phyloP scores from a whole-genome alignment of 2,888 invertebrate genomes.

The Philonicus albiceps region DNA sequence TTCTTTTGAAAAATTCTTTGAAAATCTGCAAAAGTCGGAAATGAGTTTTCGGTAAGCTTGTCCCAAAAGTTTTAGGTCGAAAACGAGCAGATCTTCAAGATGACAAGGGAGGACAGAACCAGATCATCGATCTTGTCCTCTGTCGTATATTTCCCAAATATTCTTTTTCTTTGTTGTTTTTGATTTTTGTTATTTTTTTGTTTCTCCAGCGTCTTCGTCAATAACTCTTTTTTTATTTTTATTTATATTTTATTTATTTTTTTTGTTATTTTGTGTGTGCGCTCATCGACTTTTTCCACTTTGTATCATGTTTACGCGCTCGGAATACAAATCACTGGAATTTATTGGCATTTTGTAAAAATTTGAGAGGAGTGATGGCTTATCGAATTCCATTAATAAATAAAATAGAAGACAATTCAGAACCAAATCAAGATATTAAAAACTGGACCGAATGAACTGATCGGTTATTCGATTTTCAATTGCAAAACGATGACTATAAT shows the following conservation, averaged over 20 bases:
- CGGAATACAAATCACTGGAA: slow-evolving; percentile 31
- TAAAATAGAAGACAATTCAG: neutral
- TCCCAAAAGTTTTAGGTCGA: neutral
- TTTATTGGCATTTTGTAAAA: slow-evolving; percentile 21
- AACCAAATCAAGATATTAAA: neutral
- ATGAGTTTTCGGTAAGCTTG: slow-evolving; percentile 1
- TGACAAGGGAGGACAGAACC: slow-evolving; percentile 24
- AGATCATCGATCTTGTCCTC: slow-evolving; percentile 32
- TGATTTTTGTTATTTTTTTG: neutral
- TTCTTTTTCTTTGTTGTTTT: neutral
- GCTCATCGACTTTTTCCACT: neutral
- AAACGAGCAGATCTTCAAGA: neutral
- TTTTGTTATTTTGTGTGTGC: neutral
- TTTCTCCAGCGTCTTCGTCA: neutral
- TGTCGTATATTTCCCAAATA: neutral
- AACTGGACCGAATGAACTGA: neutral
- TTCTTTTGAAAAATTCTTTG: neutral
- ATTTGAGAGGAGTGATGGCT: neutral
- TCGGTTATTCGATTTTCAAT: neutral
- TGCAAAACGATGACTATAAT: neutral
- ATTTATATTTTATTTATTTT: neutral
- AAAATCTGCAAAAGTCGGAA: slow-evolving; percentile 19
- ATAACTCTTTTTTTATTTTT: neutral
- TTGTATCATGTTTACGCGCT: slow-evolving; percentile 10
- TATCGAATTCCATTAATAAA: neutral